These are phyloP conservation scores for Apostichopus californicus DNA, from an alignment of 35 echinoderm and acorn worm species.

Conservation along the genomic window DNA sequence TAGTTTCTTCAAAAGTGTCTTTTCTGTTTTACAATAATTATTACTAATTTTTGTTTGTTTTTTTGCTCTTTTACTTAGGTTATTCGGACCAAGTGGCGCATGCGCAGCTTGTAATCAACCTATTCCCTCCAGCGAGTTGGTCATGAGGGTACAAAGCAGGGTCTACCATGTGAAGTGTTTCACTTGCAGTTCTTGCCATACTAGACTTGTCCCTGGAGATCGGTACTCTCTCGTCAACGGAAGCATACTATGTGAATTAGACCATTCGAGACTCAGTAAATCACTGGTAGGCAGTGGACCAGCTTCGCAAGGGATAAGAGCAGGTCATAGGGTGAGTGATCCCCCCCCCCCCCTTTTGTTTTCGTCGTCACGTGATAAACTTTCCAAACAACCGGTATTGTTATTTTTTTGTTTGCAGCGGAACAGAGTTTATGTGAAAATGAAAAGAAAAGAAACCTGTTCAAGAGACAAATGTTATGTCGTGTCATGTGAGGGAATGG, in stretches of 20 bases:
- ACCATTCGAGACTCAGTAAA: slow-evolving; percentile 91
- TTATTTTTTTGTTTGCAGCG: no score
- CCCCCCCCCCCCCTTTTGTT: no score
- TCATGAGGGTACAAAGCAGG: slow-evolving; percentile 90
- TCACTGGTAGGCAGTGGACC: slow-evolving; percentile 53
- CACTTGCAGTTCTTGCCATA: slow-evolving; percentile 94
- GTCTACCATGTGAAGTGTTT: slow-evolving; percentile 99
- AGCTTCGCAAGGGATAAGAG: slow-evolving; percentile 75
- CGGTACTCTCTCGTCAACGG: slow-evolving; percentile 86
- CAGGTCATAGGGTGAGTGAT: slow-evolving; percentile 90
- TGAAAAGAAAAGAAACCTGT: no score
- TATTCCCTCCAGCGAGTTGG: slow-evolving; percentile 92
- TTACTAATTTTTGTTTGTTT: neutral
- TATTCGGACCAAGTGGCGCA: slow-evolving; percentile 92
- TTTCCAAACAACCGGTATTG: no score
- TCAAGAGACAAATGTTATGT: no score
- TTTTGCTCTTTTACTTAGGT: slow-evolving; percentile 43
- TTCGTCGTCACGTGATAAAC: no score
- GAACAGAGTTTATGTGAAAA: no score
- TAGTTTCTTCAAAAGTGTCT: no score
- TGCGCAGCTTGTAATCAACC: slow-evolving; percentile 87
- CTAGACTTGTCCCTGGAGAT: slow-evolving; percentile 84
- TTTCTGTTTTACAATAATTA: no score
- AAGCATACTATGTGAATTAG: slow-evolving; percentile 89
- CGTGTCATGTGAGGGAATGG: no score